These are phyloP conservation scores for Reticulitermes speratus DNA, from an alignment of 1,140 invertebrate species.

Conservation along the genomic window DNA sequence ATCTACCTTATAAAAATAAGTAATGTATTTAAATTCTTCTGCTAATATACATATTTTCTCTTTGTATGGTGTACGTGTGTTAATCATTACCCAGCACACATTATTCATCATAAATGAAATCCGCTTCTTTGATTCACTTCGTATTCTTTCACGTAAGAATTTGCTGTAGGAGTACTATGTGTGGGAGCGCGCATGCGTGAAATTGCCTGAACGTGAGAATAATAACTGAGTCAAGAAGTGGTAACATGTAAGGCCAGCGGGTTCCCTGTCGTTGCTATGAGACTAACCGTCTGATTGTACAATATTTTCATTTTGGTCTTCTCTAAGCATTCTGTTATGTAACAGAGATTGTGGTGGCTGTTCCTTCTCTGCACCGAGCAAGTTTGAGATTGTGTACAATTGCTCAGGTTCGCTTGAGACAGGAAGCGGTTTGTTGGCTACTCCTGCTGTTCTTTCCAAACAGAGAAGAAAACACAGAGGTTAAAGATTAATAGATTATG, in stretches of 20 bases:
- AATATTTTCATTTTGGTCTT: no score
- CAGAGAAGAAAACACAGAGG: no score
- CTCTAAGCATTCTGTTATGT: no score
- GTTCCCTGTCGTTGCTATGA: neutral
- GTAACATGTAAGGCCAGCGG: neutral
- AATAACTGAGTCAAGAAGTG: neutral
- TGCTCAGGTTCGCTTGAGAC: no score
- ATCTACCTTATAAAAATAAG: neutral
- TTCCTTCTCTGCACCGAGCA: no score
- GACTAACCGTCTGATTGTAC: neutral
- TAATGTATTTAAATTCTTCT: neutral
- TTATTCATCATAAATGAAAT: neutral
- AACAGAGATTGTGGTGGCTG: no score
- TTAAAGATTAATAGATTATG: no score
- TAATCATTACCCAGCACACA: neutral
- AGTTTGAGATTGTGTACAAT: no score
- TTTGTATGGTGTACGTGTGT: neutral
- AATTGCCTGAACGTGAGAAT: conserved; percentile 11
- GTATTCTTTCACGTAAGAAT: neutral
- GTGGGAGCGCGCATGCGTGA: neutral
- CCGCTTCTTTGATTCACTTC: neutral
- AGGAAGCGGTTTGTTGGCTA: no score
- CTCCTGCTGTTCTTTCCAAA: no score
- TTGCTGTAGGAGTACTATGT: neutral
- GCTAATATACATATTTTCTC: neutral